Evolutionary conservation across 2,888 invertebrate species (phyloP).

Genomic region (Xylota segnis): DNA sequence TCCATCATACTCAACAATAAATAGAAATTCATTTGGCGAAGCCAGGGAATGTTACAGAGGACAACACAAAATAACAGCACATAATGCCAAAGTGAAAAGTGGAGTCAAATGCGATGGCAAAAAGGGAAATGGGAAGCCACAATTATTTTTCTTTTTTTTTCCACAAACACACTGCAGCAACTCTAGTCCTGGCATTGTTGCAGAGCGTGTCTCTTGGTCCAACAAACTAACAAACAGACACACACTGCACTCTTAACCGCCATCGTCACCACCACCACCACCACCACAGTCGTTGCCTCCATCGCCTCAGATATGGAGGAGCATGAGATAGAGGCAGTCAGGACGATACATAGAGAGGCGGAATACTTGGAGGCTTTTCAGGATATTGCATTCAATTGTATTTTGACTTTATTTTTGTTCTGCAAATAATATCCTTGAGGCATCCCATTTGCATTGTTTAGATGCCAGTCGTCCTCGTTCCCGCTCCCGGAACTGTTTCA

Average conservation of each 20-base stretch:
- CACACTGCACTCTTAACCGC: constrained; percentile 29
- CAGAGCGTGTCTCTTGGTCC: constrained; percentile 64
- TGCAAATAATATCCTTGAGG: constrained; percentile 77
- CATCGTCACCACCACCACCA: too few relatives aligned
- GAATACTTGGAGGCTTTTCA: constrained; percentile 76
- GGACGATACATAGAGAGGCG: constrained; percentile 48
- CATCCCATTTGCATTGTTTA: constrained; percentile 76
- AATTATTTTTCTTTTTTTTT: constrained; percentile 66
- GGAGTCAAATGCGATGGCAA: constrained; percentile 75
- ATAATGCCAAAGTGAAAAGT: constrained; percentile 75
- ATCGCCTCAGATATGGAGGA: neutral
- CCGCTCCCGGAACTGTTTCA: constrained; percentile 39
- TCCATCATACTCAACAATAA: constrained; percentile 70
- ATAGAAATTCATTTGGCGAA: constrained; percentile 74
- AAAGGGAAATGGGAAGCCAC: constrained; percentile 76
- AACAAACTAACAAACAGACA: constrained; percentile 50
- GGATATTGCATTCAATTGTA: constrained; percentile 77
- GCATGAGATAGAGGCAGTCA: neutral
- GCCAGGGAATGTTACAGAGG: constrained; percentile 46
- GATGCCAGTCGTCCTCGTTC: constrained; percentile 34
- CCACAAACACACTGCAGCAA: constrained; percentile 73
- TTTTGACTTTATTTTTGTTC: constrained; percentile 74
- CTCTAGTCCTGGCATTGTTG: constrained; percentile 63
- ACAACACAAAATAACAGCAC: constrained; percentile 34
- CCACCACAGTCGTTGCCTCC: too few relatives aligned